These are phyloP conservation scores for Danaus melanippus DNA, from an alignment of 1,140 invertebrate genomes.

Conservation along the genomic window DNA sequence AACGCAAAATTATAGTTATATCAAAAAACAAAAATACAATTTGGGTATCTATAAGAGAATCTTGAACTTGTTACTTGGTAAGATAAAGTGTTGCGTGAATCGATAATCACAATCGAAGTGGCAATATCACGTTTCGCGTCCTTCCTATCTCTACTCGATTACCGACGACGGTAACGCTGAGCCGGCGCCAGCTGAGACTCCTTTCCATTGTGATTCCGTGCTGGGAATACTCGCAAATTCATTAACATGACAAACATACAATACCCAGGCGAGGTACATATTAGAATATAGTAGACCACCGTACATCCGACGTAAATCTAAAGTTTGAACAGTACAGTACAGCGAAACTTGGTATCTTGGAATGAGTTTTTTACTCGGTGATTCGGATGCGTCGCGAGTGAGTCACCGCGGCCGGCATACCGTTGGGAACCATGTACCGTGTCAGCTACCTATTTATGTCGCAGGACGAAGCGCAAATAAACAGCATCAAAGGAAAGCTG, in stretches of 20 bases:
- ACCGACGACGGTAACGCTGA: conserved; percentile 55
- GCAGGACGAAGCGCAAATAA: conserved; percentile 69
- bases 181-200: conserved; percentile 47
- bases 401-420: conserved; percentile 52
- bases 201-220: conserved; percentile 36
- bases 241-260: conserved; percentile 11
- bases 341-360: conserved; percentile 1
- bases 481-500: conserved; percentile 66
- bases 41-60: too few species aligned
- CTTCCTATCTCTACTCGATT: conserved; percentile 64
- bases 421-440: conserved; percentile 56
- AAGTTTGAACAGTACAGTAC: neutral
- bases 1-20: too few species aligned
- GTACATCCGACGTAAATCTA: neutral
- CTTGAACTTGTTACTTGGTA: too few species aligned
- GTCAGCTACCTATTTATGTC: conserved; percentile 70
- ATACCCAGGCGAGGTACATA: neutral
- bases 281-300: too few species aligned
- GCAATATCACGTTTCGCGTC: conserved; percentile 59
- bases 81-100: conserved; percentile 32
- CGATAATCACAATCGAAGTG: conserved; percentile 44
- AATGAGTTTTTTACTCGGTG: conserved; percentile 35
- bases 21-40: too few species aligned
- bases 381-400: conserved; percentile 46
- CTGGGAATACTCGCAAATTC: conserved; percentile 33